Evolutionary conservation across 2,113 vertebrate species (phyloP).

Genomic region (Triplophysa dalaica): DNA sequence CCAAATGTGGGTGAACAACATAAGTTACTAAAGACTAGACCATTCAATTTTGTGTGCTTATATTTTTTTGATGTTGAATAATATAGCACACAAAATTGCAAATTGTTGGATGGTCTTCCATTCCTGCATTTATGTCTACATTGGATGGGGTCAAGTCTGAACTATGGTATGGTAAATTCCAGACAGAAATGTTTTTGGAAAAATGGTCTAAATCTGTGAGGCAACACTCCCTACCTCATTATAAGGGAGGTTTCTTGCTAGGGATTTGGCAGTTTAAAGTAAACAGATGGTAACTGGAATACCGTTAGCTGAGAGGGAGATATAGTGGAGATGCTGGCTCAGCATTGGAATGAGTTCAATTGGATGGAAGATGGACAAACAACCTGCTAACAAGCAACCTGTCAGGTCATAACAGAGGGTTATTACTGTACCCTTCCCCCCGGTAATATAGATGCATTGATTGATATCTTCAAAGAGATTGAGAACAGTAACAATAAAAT

Average conservation of each 20-base stretch:
- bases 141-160: conserved; percentile 21
- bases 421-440: not conserved
- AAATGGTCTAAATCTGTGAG: conserved; percentile 22
- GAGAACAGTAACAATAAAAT: not conserved
- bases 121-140: conserved; percentile 37
- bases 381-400: conserved; percentile 42
- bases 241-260: conserved; percentile 28
- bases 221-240: conserved; percentile 4
- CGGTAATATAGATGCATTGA: not conserved
- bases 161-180: conserved; percentile 39
- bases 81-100: no score
- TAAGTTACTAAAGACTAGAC: no score
- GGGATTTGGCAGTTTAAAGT: conserved; percentile 33
- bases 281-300: conserved; percentile 53
- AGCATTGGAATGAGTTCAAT: conserved; percentile 36
- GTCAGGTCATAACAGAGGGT: conserved; percentile 5
- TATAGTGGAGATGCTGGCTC: conserved; percentile 45
- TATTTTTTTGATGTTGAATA: no score
- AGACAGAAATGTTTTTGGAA: conserved; percentile 34
- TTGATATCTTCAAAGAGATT: not conserved
- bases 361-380: conserved; percentile 21
- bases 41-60: no score
- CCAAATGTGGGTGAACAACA: no score
- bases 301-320: conserved; percentile 25
- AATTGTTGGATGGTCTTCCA: not conserved